phyloP scores from a whole-genome alignment of 2,797 vertebrate genomes.

The Acropternis orthonyx region DNA sequence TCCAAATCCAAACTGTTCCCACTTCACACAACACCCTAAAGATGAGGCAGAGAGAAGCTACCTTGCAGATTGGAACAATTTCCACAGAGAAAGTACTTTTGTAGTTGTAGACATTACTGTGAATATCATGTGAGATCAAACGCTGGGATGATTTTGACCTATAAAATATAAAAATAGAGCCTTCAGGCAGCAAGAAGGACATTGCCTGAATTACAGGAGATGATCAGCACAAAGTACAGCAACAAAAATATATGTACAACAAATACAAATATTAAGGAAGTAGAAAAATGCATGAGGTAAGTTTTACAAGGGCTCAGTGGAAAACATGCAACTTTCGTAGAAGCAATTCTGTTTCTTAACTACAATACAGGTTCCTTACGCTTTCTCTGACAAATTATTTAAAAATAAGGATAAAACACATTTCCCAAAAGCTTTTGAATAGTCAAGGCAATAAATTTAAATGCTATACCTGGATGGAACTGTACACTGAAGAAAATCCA shows the following conservation, averaged over 20 bases:
- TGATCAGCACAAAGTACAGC: neutral
- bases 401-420: neutral
- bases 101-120: conserved; percentile 94
- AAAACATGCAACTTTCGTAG: fast-evolving
- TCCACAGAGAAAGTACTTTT: conserved; percentile 97
- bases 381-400: neutral
- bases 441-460: neutral
- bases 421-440: neutral
- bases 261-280: neutral
- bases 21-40: neutral
- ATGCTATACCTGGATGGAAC: conserved; percentile 89
- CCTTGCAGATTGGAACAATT: conserved; percentile 98
- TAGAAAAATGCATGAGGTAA: fast-evolving
- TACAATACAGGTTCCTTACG: neutral
- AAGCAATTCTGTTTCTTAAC: neutral
- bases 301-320: neutral
- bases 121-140: conserved; percentile 95
- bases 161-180: neutral
- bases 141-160: conserved; percentile 94
- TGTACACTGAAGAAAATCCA: conserved; percentile 94
- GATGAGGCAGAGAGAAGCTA: conserved; percentile 45
- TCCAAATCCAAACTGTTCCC: neutral
- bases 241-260: fast-evolving
- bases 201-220: neutral
- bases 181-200: neutral